Percentiles rank a stretch among this genome's conserved stretches.
Conservation (phyloP, 2,888 invertebrate genomes). For the Abscondita cerata region DNA sequence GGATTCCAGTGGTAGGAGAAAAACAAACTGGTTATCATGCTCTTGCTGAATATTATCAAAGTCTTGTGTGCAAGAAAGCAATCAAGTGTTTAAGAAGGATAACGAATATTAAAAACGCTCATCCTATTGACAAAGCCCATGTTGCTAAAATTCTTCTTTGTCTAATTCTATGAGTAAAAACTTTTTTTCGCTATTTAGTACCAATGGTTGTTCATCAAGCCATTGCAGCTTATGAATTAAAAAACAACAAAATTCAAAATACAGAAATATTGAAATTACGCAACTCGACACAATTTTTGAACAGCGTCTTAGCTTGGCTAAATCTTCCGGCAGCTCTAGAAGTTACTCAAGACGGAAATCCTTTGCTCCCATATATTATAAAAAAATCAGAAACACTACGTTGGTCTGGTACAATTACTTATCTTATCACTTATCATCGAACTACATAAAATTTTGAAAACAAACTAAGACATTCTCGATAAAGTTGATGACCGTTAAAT, state of each 20-base stretch:
- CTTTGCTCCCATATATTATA: constrained; percentile 86
- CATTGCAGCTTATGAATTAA: constrained; percentile 81
- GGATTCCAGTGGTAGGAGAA: constrained; percentile 78
- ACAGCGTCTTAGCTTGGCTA: constrained; percentile 88
- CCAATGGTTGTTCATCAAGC: constrained; percentile 94
- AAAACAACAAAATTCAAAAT: constrained; percentile 86
- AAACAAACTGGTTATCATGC: constrained; percentile 92
- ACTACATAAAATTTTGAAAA: constrained; percentile 86
- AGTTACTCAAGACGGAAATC: constrained; percentile 71
- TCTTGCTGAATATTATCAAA: constrained; percentile 88
- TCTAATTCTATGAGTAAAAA: constrained; percentile 71
- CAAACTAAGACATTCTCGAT: constrained; percentile 94
- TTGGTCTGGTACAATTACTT: constrained; percentile 77
- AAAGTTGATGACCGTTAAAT: constrained; percentile 83
- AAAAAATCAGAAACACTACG: constrained; percentile 84
- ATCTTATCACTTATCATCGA: constrained; percentile 80
- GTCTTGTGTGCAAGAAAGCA: constrained; percentile 79
- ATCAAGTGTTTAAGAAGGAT: constrained; percentile 88
- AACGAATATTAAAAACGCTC: constrained; percentile 81
- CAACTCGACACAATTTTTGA: constrained; percentile 90
- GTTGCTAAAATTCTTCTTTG: constrained; percentile 81
- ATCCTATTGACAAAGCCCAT: constrained; percentile 81
- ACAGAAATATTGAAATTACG: constrained; percentile 85
- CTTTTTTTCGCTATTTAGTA: constrained; percentile 85
- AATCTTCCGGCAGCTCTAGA: constrained; percentile 98